A percentile compares a stretch with the other conserved stretches of the same genome.
phyloP scores from a whole-genome alignment of 2,888 invertebrate genomes.

The Machimus rusticus region DNA sequence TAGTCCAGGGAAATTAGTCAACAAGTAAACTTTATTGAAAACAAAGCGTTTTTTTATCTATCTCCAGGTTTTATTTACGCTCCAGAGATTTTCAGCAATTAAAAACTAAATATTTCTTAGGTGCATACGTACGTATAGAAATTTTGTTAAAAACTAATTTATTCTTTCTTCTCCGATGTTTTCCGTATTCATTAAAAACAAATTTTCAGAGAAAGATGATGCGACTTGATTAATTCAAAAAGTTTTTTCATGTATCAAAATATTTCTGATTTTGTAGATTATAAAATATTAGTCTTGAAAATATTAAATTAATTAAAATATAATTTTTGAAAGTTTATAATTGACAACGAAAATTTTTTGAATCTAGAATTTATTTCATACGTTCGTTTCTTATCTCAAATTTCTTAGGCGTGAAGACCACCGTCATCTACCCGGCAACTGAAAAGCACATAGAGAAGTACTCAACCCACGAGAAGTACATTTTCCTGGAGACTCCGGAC shows the following conservation, averaged over 20 bases:
- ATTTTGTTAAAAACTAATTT: too few relatives aligned
- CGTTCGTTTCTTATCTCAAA: background rate
- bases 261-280: too few relatives aligned
- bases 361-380: background rate
- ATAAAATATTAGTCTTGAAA: too few relatives aligned
- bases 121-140: too few relatives aligned
- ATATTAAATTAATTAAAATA: too few relatives aligned
- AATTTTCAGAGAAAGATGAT: too few relatives aligned
- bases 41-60: background rate
- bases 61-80: background rate
- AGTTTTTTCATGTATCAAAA: too few relatives aligned
- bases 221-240: too few relatives aligned
- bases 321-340: background rate
- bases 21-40: background rate
- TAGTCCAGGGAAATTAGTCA: background rate
- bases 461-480: constrained; percentile 73
- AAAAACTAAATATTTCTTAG: background rate
- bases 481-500: constrained; percentile 85
- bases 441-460: constrained; percentile 91
- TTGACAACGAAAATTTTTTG: background rate
- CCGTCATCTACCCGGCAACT: constrained; percentile 92
- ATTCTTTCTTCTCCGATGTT: too few relatives aligned
- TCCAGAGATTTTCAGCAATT: background rate
- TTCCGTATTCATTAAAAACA: too few relatives aligned
- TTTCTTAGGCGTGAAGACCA: constrained; percentile 81